Base-by-base conservation (phyloP, 2,888 invertebrate species). In the Epinotia demarniana region DNA sequence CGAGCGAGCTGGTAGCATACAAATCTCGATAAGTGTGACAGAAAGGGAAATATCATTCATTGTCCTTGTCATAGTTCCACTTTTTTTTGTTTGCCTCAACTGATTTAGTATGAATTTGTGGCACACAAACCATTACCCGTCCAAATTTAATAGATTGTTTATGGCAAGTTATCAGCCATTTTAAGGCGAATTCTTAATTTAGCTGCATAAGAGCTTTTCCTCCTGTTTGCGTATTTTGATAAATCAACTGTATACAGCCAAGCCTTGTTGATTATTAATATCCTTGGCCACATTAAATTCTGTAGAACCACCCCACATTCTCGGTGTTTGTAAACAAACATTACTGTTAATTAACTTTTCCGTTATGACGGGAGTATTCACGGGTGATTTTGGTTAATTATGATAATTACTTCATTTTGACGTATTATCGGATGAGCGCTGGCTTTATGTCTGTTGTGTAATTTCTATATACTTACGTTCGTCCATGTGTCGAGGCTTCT, bases 281-380 rank as follows among this genome's bases (percentile, higher is more conserved):
- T 33, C 57, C 33, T 27, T 13, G 8, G 8, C 13, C 12, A 55
- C n/a, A 49, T 9, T 43, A 62, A 53, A 64, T 63, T 74, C 53
- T n/a, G 58, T 46, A 19, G 63, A 74, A 53, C 12, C 72, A 58
- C 69, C 58, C 58, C 63, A 9, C 57, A 53, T 53, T 23, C 18
- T 2, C n/a, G 46, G 57, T 73, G 73, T 73, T 74, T 57, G 58
- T 11, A 49, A 69, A 74, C 74, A 74, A 64, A 74, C 74, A 74
- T 74, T 63, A 70, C 63, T 58, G 49, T 74, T 74, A 70, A 74
- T 70, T 74, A 70, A 19, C 74, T 74, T 74, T 67, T 74, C 58
- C 58, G 69, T 69, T 74, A 74, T 68, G 63, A 74, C 69, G 74
- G 63, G 69, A 58, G 60, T 66, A 66, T 69, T 63, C 74, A 49